Base-by-base conservation (phyloP, 2,113 vertebrate species). In the Scomber japonicus region DNA sequence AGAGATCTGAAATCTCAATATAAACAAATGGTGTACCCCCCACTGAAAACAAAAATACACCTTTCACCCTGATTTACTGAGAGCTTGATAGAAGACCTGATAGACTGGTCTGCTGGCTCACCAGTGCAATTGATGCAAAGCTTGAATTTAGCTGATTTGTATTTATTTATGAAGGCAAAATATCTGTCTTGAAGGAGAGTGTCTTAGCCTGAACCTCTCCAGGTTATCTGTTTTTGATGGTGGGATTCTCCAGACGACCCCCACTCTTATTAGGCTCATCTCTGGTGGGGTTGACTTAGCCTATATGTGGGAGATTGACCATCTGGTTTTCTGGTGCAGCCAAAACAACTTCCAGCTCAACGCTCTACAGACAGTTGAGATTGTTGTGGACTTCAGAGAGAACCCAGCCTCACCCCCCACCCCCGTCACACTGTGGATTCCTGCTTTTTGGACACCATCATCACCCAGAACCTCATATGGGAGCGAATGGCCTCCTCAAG, bases 131-230 rank as follows among this genome's bases (percentile, higher is more conserved):
- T 1, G 66, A 60, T 80, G 31, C 8, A 19, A 75, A 66, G 55
- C 72, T 75, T 63, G 75, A 60, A 30, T 74, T 74, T 64, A 69
- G 60, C 80, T 59, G 53, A 61, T 64, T 62, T 55, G 88, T 84
- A 86, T 86, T 88, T 86, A 91, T 84, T 88, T 53, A 89, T 84
- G 80, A 82, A 31, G 49, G 50, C 4, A 51, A 80, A 78, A 83
- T 71, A 66, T 63, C 40, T 64, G 13, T 31, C 72, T 50, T 14
- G 0, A 5, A 68, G 5, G 46, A 65, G 19, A 31, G 57, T 14
- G 54, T 69, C 61, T 69, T 19, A 31, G 45, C 64, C 21, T 19
- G 11, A 30, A 59, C 44, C 73, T 53, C 40, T 88, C 44, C 5
- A 1, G 70, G 76, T 63, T 71, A 50, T 80, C 72, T 80, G 69